Evolutionary conservation across 2,113 vertebrate species (phyloP), one percentile per base, ranked within the genome.

Genomic region (Perca schrenkii): DNA sequence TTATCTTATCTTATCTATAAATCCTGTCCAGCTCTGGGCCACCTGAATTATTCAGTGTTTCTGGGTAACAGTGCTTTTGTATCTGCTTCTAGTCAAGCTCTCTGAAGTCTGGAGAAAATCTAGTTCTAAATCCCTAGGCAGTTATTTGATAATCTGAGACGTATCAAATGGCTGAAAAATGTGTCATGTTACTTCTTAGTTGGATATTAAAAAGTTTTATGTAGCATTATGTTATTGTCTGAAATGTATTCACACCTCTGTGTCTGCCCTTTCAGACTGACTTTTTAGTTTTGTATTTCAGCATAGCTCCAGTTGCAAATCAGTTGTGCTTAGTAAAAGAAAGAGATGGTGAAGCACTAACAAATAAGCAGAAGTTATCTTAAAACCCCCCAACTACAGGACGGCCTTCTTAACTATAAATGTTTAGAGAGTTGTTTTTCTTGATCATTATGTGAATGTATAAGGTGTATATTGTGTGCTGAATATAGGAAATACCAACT

Each of bases 81-180:
- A 28, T 28, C 28, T 28, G 28, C 28, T 28, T 28, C 28, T 54
- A 6, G 3, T 65, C 10, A 57, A 56, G 28, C 2, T 58, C 15
- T 34, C 4, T 17, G 31, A 67, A 54, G 21, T 36, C 61, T 80
- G 28, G 28, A 43, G 21, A 77, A 66, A 52, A 66, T 72, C 31
- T 46, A 25, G 22, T 52, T 66, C 31, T 46, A 53, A 52, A 77
- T 73, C 60, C 31, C 52, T 14, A 47, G 50, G 62, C 82, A 47
- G 67, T 28, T 10, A 22, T 74, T 70, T 53, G 75, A 82, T 64
- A 28, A 60, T 15, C 14, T 22, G 12, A 80, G 25, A 22, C 3
- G 1, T 40, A 64, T 64, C 21, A 71, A 49, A 12, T 62, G 34
- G 25, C 54, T 62, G 19, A 67, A 61, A 71, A 61, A 21, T 3